Evolutionary conservation across 2,888 invertebrate genomes (phyloP), one percentile per base, ranked within the genome.

Genomic region (Lepidonotus clava): DNA sequence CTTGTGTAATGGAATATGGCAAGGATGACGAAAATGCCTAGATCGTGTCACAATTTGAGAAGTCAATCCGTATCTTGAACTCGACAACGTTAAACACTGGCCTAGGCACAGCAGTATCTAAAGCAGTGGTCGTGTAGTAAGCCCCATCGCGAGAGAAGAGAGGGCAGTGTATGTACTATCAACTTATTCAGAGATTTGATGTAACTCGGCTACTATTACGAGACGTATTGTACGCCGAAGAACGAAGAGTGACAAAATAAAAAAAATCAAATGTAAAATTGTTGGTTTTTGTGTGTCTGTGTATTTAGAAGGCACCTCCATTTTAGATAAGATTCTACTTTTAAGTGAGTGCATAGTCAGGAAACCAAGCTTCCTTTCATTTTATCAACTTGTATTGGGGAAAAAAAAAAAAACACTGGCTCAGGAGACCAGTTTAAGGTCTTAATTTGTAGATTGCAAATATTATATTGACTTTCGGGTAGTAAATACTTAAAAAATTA

Each of bases 11-110:
- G 18, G 53, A 53, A n/a, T 8, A 1, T 28, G 28, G 24, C 1
- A 32, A 28, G 4, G 24, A 61, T 24, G 2, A 2, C 24, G 28
- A 28, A 2, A 14, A 4, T 61, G 61, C 24, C 61, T 61, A 1
- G 21, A 38, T 71, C 38, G 36, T 71, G 71, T 36, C 71, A 36
- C 71, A 36, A 14, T 71, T 71, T 71, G 71, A 71, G 71, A 38
- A 71, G 36, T 71, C 71, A 34, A 80, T 18, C 24, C 46, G 80
- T 80, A 80, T 46, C 51, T 80, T 80, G 80, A 80, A 80, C 80
- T 80, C 80, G 80, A 80, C 80, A 28, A 76, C 14, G 24, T 66
- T 18, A 76, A 80, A 80, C 46, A 41, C 80, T 46, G 46, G 28
- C 80, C 80, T 11, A 0, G 41, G 51, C 28, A 46, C 80, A 51